A percentile compares a stretch with the other conserved stretches of the same genome.
Evolutionary conservation across 2,797 vertebrate species (phyloP).

Genomic region (Sebastiscus tertius): DNA sequence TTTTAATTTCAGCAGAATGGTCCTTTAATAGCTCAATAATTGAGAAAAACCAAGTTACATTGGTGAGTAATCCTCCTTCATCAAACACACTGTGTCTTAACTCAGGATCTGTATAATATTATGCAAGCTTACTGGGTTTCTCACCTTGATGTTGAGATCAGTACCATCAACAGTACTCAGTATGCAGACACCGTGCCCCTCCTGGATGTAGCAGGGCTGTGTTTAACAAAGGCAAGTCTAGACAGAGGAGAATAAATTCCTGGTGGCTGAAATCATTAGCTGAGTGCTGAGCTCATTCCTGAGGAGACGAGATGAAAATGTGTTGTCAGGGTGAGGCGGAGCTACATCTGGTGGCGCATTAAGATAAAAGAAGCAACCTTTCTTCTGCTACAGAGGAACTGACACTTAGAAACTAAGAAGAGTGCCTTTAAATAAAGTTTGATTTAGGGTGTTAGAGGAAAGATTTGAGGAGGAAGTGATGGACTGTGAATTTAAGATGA

Average conservation of each 20-base stretch:
- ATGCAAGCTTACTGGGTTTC: background rate
- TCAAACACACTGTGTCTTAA: background rate
- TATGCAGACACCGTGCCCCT: constrained; percentile 17
- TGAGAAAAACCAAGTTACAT: background rate
- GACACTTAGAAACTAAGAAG: background rate
- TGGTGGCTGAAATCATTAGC: constrained; percentile 44
- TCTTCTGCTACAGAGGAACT: background rate
- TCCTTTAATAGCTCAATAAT: background rate
- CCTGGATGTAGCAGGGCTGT: background rate
- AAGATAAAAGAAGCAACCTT: background rate
- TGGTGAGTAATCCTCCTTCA: background rate
- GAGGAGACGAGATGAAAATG: constrained; percentile 27
- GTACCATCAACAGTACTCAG: background rate
- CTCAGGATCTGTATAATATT: background rate
- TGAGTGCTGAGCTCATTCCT: constrained; percentile 17
- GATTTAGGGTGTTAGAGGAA: too few species aligned
- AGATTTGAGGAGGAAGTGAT: too few species aligned
- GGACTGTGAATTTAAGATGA: too few species aligned
- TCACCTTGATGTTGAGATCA: background rate
- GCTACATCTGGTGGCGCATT: background rate
- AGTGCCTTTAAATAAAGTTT: background rate
- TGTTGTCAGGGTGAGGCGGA: constrained; percentile 15
- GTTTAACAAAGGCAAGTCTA: constrained; percentile 51
- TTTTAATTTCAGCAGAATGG: background rate
- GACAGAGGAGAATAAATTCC: constrained; percentile 48